A percentile compares a stretch with the other conserved stretches of the same genome.
Conservation (phyloP, 2,797 vertebrate species). For the Megaceryle alcyon region DNA sequence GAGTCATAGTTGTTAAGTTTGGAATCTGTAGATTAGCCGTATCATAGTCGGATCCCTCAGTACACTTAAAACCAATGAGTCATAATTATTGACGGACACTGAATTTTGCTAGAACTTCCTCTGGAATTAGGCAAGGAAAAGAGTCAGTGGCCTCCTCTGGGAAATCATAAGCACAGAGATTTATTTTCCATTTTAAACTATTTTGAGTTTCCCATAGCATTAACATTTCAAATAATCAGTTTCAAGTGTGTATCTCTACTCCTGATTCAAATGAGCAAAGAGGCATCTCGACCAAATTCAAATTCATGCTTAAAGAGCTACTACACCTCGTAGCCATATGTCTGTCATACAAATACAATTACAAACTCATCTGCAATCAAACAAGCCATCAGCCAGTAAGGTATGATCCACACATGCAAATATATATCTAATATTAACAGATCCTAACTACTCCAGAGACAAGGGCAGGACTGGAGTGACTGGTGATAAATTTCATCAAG, state of each 20-base stretch:
- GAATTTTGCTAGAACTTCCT: background rate
- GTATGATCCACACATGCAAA: background rate
- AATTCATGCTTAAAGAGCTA: constrained; percentile 1
- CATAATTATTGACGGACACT: background rate
- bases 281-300: background rate
- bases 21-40: background rate
- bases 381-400: background rate
- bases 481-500: background rate
- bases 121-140: background rate
- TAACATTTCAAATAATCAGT: constrained; percentile 37
- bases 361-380: background rate
- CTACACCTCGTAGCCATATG: background rate
- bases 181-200: background rate
- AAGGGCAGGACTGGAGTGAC: background rate
- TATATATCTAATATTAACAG: background rate
- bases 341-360: background rate
- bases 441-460: background rate
- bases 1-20: background rate
- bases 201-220: background rate
- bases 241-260: background rate
- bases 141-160: background rate
- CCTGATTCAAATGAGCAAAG: constrained; percentile 1
- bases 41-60: background rate
- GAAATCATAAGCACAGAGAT: background rate
- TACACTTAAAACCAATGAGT: background rate